Evolutionary conservation across 2,888 invertebrate species (phyloP), one percentile per base, ranked within the genome.

Genomic region (Branchinecta sandiegonensis): DNA sequence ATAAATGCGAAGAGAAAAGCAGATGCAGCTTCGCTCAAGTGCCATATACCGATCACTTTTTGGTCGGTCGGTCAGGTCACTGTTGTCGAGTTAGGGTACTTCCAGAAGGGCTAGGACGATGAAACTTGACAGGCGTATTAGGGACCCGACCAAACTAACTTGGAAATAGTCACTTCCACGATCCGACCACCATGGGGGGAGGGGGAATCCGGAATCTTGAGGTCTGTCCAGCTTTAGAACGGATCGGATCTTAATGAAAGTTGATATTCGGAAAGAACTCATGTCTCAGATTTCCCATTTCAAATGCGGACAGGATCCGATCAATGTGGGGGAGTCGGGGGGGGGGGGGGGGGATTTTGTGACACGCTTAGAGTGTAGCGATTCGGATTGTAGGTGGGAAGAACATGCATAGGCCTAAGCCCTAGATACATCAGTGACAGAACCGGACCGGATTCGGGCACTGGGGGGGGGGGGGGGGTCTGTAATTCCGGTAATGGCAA

Each of bases 181-280:
- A 50, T 50, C n/a, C 50, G 50, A 50, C 50, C 50, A 50, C n/a
- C n/a, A 13, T 13, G 50, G 50, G 50, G 50, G 50, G 50, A 50
- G 50, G 50, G 50, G 50, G 1, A 50, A 50, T 50, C 50, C 13
- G 13, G 50, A 3, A 50, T 2, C 13, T 50, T 50, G 50, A 50
- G 3, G 50, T 50, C 13, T 50, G 50, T 50, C n/a, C n/a, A 50
- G 2, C 50, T 50, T 50, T 13, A 2, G 50, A 50, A 1, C n/a
- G 13, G 50, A 50, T 50, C 50, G 50, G 50, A 50, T 50, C 50
- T 50, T 50, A 50, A 50, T 50, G 1, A 13, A 50, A 50, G 2
- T n/a, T 13, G n/a, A 50, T 13, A 2, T n/a, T 50, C n/a, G 50
- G n/a, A 50, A 50, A 50, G n/a, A 50, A n/a, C 50, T 13, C 50